A percentile compares a stretch with the other conserved stretches of the same genome.
Conservation (phyloP, 2,797 vertebrate genomes). For the Sebastiscus tertius region DNA sequence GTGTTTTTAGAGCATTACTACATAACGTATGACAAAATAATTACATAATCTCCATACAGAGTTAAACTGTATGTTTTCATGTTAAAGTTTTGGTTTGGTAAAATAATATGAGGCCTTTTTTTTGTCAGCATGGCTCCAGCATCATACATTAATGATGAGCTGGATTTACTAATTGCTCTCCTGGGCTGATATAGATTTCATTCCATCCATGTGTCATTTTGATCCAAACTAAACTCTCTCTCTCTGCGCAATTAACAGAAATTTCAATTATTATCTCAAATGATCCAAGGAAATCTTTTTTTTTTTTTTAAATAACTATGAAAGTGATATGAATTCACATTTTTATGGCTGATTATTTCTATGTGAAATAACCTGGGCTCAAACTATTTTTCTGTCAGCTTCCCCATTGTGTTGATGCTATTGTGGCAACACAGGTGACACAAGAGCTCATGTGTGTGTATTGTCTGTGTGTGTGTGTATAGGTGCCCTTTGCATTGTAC, state of each 20-base stretch:
- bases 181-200: constrained; percentile 68
- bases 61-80: neutral
- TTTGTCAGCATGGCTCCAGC: constrained; percentile 33
- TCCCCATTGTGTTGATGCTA: constrained; percentile 80
- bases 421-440: constrained; percentile 73
- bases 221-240: constrained; percentile 8
- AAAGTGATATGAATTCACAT: neutral
- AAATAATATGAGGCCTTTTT: constrained; percentile 47
- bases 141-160: constrained; percentile 71
- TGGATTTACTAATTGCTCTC: constrained; percentile 54
- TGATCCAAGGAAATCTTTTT: neutral
- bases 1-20: neutral
- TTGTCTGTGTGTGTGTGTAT: constrained; percentile 43
- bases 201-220: constrained; percentile 20
- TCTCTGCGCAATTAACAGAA: neutral
- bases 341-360: constrained; percentile 11
- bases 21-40: neutral
- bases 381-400: constrained; percentile 78
- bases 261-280: neutral
- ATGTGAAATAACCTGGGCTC: constrained; percentile 49
- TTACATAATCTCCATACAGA: neutral
- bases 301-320: neutral
- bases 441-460: constrained; percentile 68
- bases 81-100: constrained; percentile 28
- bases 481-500: constrained; percentile 62